Evolutionary conservation across 2,797 vertebrate species (phyloP).

Genomic region (Oreortyx pictus): DNA sequence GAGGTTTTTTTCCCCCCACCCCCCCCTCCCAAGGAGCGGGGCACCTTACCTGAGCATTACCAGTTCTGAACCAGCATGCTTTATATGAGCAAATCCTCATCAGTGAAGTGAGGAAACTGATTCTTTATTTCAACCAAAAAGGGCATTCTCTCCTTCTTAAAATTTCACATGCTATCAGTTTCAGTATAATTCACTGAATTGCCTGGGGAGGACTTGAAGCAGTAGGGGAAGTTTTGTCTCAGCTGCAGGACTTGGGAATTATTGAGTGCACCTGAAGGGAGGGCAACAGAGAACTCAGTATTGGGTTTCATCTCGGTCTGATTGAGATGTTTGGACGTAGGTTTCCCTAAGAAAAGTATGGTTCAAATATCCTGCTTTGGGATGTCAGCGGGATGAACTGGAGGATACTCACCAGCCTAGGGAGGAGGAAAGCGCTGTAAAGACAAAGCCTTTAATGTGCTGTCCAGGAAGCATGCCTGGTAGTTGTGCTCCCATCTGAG

Average conservation of each 20-base stretch:
- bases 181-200: background rate
- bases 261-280: background rate
- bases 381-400: background rate
- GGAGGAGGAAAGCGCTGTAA: background rate
- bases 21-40: background rate
- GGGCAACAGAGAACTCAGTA: background rate
- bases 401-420: background rate
- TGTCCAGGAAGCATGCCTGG: accelerated
- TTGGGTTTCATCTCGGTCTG: background rate
- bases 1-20: too few relatives aligned
- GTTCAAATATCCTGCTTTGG: background rate
- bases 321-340: background rate
- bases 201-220: background rate
- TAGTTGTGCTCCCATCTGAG: background rate
- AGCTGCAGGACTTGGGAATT: accelerated
- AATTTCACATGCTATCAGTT: background rate
- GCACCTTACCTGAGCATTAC: background rate
- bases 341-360: accelerated
- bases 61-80: background rate
- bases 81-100: background rate
- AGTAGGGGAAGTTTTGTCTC: background rate
- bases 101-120: background rate
- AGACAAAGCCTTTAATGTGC: background rate
- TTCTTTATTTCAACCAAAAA: background rate
- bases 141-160: background rate